phyloP scores from a whole-genome alignment of 2,888 invertebrate species.

The Coelopa pilipes region DNA sequence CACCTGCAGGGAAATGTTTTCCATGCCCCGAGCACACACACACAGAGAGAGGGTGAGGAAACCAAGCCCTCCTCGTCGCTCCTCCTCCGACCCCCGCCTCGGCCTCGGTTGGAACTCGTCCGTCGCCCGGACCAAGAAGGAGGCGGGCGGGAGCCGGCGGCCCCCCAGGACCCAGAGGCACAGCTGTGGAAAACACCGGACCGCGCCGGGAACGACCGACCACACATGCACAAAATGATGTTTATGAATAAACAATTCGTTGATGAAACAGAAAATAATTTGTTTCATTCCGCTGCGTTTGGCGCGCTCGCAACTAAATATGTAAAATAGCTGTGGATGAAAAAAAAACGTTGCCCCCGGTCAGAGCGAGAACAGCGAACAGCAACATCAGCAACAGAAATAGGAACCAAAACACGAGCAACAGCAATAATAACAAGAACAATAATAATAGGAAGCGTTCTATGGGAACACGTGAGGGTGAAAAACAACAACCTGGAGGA shows the following conservation, averaged over 20 bases:
- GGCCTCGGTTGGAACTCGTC: too few relatives aligned
- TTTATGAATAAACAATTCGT: slow-evolving; percentile 59
- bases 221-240: slow-evolving; percentile 55
- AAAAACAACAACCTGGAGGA: slow-evolving; percentile 42
- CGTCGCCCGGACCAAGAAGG: too few relatives aligned
- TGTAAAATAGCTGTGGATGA: slow-evolving; percentile 24
- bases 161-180: background rate
- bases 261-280: slow-evolving; percentile 48
- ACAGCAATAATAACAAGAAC: too few relatives aligned
- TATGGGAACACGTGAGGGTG: too few relatives aligned
- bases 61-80: too few relatives aligned
- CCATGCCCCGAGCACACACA: too few relatives aligned
- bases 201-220: slow-evolving; percentile 38
- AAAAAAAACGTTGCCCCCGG: slow-evolving; percentile 28
- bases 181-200: background rate
- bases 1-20: too few relatives aligned
- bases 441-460: background rate
- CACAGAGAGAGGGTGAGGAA: too few relatives aligned
- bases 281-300: slow-evolving; percentile 42
- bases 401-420: background rate
- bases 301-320: slow-evolving; percentile 39
- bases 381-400: slow-evolving; percentile 18
- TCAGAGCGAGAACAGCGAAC: slow-evolving; percentile 40
- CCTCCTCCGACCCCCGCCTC: too few relatives aligned
- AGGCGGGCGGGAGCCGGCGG: too few relatives aligned